These are phyloP conservation scores for Gorsachius goisagi DNA, from an alignment of 2,113 vertebrate genomes.

Conservation along the genomic window DNA sequence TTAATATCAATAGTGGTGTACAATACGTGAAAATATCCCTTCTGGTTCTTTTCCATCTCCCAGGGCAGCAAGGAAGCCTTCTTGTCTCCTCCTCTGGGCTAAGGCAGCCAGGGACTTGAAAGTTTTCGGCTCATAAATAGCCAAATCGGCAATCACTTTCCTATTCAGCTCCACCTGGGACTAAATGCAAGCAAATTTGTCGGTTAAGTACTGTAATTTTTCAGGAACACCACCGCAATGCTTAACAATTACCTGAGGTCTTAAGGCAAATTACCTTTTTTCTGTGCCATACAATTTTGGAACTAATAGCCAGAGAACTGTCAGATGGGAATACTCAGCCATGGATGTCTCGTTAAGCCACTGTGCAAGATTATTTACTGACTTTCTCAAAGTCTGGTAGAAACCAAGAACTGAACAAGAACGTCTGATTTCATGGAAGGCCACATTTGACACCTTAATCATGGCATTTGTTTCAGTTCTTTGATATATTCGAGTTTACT, in stretches of 20 bases:
- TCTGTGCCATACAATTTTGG: background rate
- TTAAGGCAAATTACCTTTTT: background rate
- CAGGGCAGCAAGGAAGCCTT: conserved; percentile 86
- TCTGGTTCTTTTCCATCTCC: conserved; percentile 87
- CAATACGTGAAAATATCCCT: conserved; percentile 89
- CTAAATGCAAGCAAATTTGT: conserved; percentile 44
- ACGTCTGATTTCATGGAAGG: background rate
- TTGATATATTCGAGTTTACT: background rate
- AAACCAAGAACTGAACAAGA: background rate
- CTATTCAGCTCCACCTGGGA: conserved; percentile 90
- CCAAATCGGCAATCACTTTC: conserved; percentile 85
- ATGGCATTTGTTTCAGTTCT: background rate
- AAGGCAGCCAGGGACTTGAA: conserved; percentile 89
- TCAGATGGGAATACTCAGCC: background rate
- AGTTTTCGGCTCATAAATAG: conserved; percentile 89
- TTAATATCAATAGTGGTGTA: conserved; percentile 68
- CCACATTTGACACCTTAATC: background rate
- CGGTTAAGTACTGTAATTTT: background rate
- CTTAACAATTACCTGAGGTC: background rate
- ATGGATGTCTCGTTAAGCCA: background rate
- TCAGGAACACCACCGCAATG: background rate
- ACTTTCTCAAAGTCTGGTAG: background rate
- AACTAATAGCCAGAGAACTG: background rate
- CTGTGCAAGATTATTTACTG: background rate
- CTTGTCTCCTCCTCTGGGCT: conserved; percentile 82